Evolutionary conservation across 2,113 vertebrate species (phyloP).

Genomic region (Okapia johnstoni): DNA sequence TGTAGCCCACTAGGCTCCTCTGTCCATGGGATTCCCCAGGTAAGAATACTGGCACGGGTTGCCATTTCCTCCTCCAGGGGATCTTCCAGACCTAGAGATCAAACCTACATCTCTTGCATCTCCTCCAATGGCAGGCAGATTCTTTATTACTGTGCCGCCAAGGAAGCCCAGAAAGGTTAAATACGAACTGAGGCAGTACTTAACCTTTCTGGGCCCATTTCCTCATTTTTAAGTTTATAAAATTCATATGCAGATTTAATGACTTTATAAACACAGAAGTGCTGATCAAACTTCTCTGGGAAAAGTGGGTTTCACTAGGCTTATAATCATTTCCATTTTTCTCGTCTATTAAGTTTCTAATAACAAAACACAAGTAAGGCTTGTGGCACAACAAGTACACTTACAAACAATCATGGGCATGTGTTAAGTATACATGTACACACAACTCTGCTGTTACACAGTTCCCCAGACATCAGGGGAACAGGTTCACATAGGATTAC

Average conservation of each 20-base stretch:
- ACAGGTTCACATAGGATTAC: neutral
- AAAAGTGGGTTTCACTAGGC: neutral
- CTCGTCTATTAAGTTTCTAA: neutral
- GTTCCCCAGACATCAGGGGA: neutral
- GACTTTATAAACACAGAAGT: neutral
- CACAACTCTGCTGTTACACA: neutral
- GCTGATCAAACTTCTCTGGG: neutral
- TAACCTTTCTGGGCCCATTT: neutral
- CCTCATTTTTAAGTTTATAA: neutral
- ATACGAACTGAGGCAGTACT: rapidly evolving
- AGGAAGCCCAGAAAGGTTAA: neutral
- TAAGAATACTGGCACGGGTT: neutral
- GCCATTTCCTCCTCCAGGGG: neutral
- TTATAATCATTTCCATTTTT: neutral
- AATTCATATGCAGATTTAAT: neutral
- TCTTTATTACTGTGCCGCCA: neutral
- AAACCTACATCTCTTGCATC: neutral
- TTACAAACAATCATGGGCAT: neutral
- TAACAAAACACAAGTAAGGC: neutral
- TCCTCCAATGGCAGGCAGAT: neutral
- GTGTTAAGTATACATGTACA: too few relatives aligned
- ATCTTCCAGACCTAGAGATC: neutral
- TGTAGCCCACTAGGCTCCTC: neutral
- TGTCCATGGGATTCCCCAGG: neutral
- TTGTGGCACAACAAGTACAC: neutral